Percentiles rank a stretch among this genome's conserved stretches.
These are phyloP conservation scores for Barbus barbus DNA, from an alignment of 2,113 vertebrate genomes.

Conservation along the genomic window DNA sequence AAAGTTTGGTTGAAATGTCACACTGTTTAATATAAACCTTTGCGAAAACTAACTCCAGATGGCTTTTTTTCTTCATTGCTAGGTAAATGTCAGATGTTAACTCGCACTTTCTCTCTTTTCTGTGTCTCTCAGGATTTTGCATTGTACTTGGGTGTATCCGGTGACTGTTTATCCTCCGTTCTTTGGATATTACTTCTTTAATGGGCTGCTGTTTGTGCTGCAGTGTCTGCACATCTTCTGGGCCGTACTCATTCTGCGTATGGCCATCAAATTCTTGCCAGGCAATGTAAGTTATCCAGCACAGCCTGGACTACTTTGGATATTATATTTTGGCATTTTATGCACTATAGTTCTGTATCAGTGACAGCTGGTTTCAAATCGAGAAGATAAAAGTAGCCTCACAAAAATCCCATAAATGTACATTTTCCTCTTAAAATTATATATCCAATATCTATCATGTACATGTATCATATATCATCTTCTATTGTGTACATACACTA, in stretches of 20 bases:
- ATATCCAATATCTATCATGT: no score
- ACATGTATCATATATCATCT: no score
- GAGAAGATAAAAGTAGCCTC: no score
- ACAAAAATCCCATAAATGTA: no score
- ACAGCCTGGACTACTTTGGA: neutral
- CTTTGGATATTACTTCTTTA: constrained; percentile 95
- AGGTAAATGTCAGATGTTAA: neutral
- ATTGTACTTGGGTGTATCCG: constrained; percentile 85
- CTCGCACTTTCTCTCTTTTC: constrained; percentile 18
- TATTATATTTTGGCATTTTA: neutral
- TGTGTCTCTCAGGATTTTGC: constrained; percentile 82
- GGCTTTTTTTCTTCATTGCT: neutral
- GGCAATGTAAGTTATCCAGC: constrained; percentile 80
- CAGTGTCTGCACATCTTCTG: constrained; percentile 91
- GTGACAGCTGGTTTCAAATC: neutral
- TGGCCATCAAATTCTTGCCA: constrained; percentile 93
- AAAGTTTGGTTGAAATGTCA: neutral
- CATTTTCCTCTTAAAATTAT: no score
- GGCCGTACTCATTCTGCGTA: constrained; percentile 88
- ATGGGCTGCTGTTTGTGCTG: constrained; percentile 85
- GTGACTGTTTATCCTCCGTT: constrained; percentile 83
- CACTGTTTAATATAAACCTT: neutral
- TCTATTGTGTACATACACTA: no score
- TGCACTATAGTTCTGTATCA: neutral
- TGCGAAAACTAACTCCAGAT: neutral